Evolutionary conservation across 2,888 invertebrate species (phyloP).

Genomic region (Xanthostigma xanthostigma): DNA sequence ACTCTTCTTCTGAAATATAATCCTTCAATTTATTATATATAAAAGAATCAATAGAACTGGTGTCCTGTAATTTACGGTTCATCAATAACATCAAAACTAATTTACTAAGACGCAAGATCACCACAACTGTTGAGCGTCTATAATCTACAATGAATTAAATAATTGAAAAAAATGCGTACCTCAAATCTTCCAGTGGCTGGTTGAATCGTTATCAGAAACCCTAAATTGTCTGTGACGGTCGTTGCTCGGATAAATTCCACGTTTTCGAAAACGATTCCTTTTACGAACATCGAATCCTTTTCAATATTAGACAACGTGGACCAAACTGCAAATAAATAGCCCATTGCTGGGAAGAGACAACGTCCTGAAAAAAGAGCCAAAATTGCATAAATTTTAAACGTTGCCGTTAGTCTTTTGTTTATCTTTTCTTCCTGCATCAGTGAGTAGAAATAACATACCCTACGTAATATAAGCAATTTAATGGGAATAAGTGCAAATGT

Average conservation of each 20-base stretch:
- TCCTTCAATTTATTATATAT: too few relatives aligned
- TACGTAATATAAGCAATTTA: too few relatives aligned
- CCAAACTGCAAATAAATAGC: constrained; percentile 33
- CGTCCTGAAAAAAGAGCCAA: constrained; percentile 21
- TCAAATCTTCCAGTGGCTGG: constrained; percentile 28
- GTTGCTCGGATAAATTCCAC: constrained; percentile 42
- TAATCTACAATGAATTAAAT: too few relatives aligned
- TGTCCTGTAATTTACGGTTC: too few relatives aligned
- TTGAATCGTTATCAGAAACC: constrained; percentile 25
- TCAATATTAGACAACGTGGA: constrained; percentile 32
- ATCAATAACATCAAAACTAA: background rate
- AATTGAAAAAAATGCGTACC: constrained; percentile 17
- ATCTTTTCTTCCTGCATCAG: too few relatives aligned
- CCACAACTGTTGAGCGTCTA: too few relatives aligned
- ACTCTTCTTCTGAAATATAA: too few relatives aligned
- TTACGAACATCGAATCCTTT: constrained; percentile 27
- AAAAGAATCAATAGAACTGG: too few relatives aligned
- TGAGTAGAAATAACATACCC: too few relatives aligned
- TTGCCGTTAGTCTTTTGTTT: too few relatives aligned
- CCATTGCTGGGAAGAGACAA: constrained; percentile 47
- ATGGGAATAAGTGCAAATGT: too few relatives aligned
- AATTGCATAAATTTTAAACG: background rate
- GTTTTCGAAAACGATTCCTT: constrained; percentile 40
- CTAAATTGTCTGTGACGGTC: constrained; percentile 28
- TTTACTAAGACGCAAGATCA: too few relatives aligned